phyloP scores from a whole-genome alignment of 1,140 invertebrate genomes.

The Coelopa frigida region DNA sequence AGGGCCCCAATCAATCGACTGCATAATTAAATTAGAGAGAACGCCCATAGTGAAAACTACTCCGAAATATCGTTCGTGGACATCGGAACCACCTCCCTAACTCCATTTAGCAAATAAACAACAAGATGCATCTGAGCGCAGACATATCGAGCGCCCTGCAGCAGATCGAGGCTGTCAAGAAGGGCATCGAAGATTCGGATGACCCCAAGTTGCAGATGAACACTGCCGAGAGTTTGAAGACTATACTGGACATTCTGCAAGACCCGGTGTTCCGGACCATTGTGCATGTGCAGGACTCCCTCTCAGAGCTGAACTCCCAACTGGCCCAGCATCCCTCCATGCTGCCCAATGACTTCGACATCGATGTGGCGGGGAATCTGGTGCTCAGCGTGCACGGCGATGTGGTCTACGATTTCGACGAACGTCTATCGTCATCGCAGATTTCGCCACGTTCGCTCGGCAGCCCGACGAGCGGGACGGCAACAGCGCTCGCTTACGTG shows the following conservation, averaged over 20 bases:
- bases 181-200: conserved; percentile 63
- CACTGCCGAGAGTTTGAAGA: conserved; percentile 77
- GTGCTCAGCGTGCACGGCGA: conserved; percentile 54
- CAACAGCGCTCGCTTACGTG: neutral
- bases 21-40: no score
- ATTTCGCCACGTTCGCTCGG: conserved; percentile 48
- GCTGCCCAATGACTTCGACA: conserved; percentile 85
- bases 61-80: no score
- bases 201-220: conserved; percentile 65
- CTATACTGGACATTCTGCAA: conserved; percentile 78
- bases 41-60: no score
- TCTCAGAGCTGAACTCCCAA: conserved; percentile 71
- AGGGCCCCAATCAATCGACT: no score
- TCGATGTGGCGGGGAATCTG: conserved; percentile 54
- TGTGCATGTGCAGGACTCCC: conserved; percentile 83
- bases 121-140: conserved; percentile 42
- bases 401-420: conserved; percentile 47
- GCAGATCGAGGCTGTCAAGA: conserved; percentile 71
- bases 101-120: no score
- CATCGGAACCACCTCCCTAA: neutral
- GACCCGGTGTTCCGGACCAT: conserved; percentile 89
- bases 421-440: conserved; percentile 53
- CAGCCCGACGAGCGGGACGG: conserved; percentile 29
- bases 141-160: conserved; percentile 66
- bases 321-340: conserved; percentile 84